Evolutionary conservation across 2,797 vertebrate genomes (phyloP), one percentile per base, ranked within the genome.

Genomic region (Lithobates sylvaticus): DNA sequence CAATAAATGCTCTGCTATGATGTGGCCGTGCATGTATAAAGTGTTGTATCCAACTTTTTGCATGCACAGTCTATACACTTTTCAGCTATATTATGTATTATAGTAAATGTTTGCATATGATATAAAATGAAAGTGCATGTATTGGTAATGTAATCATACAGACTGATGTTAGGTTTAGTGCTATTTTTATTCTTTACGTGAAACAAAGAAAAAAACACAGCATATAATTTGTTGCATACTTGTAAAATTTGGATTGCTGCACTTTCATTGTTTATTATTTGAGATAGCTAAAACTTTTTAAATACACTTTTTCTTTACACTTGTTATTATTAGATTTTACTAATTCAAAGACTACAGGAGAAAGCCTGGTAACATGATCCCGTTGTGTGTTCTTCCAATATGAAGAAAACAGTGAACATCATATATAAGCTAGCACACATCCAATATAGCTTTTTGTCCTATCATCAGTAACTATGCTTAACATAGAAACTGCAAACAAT

Each of bases 11-110:
- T 76, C 72, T 36, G 72, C 61, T 75, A 36, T 29, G 68, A 47
- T 54, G 70, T 82, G n/a, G 58, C 26, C 39, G 7, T 73, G 70
- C 70, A 64, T 50, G 71, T n/a, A 10, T 65, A 82, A 26, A 65
- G 26, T 39, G 15, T 64, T 73, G 36, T 32, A 44, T 64, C 36
- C 15, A 42, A 42, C 50, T 27, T 36, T 64, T 64, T 82, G 80
- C 80, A 82, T 82, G 80, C 74, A 61, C 29, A 76, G 27, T 76
- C 21, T 68, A 68, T 84, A 69, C 47, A 50, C 29, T 54, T 23
- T 82, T 39, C 21, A 64, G 21, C 58, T 36, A 27, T 82, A 61
- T 26, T 61, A 58, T 64, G 67, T 15, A 74, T 13, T 9, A 36
- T 2, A n/a, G 34, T 12, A 42, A 74, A 39, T 44, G 54, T 23